Percentiles rank a stretch among this genome's conserved stretches.
Conservation (phyloP, 2,888 invertebrate species). For the Halocaridina rubra region DNA sequence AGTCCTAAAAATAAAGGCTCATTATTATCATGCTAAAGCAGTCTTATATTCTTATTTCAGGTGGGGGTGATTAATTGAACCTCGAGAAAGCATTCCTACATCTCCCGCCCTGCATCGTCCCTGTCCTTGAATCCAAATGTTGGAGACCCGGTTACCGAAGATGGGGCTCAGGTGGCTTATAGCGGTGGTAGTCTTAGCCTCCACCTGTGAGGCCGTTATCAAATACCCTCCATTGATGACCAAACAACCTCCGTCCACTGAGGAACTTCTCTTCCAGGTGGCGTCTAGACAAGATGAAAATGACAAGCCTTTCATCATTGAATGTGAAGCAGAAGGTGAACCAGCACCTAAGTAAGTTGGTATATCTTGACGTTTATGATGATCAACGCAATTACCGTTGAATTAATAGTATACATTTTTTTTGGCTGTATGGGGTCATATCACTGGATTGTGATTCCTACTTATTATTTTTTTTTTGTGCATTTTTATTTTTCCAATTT, state of each 20-base stretch:
- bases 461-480: too few species aligned
- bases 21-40: background rate
- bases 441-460: too few species aligned
- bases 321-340: conserved; percentile 96
- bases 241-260: conserved; percentile 87
- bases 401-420: too few species aligned
- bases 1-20: too few species aligned
- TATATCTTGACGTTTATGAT: too few species aligned
- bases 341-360: conserved; percentile 89
- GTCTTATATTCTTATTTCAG: background rate
- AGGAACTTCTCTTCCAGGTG: conserved; percentile 92
- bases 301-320: conserved; percentile 93
- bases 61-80: conserved; percentile 16
- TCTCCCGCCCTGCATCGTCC: background rate
- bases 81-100: background rate
- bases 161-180: background rate
- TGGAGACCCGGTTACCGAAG: conserved; percentile 37
- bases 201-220: conserved; percentile 69
- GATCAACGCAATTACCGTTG: too few species aligned
- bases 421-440: too few species aligned
- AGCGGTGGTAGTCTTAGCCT: background rate
- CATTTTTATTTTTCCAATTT: too few species aligned
- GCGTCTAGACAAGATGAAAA: conserved; percentile 82
- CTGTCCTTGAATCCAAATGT: too few species aligned
- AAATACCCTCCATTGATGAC: conserved; percentile 83